Evolutionary conservation across 2,888 invertebrate species (phyloP).

Genomic region (Eugnorisma glareosa): DNA sequence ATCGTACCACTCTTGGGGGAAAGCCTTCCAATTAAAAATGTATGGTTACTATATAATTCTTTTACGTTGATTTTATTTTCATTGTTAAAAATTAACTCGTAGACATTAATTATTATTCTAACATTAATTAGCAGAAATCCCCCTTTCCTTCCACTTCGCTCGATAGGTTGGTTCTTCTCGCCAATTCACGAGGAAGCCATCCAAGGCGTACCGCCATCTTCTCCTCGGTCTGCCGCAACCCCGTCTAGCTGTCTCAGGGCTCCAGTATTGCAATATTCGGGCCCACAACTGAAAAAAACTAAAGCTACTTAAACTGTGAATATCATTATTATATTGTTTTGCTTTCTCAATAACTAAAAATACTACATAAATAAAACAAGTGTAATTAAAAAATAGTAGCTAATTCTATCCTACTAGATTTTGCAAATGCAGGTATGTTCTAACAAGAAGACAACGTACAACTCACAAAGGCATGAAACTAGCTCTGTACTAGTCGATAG

Average conservation of each 20-base stretch:
- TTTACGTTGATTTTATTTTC: too few species aligned
- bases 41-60: too few species aligned
- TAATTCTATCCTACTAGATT: neutral
- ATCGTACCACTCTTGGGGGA: neutral
- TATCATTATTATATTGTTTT: neutral
- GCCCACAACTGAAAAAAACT: neutral
- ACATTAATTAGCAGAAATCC: too few species aligned
- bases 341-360: neutral
- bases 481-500: slow-evolving; percentile 24
- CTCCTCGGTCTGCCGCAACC: neutral
- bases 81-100: too few species aligned
- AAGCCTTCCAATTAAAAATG: too few species aligned
- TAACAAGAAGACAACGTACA: slow-evolving; percentile 9
- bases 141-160: neutral
- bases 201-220: neutral
- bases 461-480: slow-evolving; percentile 44
- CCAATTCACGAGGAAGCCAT: neutral
- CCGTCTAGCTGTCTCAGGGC: neutral
- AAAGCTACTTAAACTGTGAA: neutral
- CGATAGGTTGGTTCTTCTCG: neutral
- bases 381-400: neutral
- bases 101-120: too few species aligned
- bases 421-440: slow-evolving; percentile 9
- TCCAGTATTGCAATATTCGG: neutral
- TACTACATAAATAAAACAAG: neutral